Base-by-base conservation (phyloP, 2,888 invertebrate species). In the Aethes cnicana region DNA sequence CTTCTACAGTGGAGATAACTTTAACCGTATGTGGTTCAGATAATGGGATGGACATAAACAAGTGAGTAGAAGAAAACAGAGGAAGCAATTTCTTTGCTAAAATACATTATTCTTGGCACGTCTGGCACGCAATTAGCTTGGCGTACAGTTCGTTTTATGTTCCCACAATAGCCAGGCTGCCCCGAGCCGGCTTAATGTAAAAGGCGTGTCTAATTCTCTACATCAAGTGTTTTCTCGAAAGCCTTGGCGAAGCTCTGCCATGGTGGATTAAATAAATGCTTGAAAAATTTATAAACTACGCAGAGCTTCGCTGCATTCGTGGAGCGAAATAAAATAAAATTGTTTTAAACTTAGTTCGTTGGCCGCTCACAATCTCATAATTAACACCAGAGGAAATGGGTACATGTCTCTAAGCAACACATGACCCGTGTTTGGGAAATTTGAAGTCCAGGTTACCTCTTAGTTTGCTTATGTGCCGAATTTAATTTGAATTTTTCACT, bases 141-240 rank as follows among this genome's bases (percentile, higher is more conserved):
- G 62, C 68, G 67, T 57, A 57, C 28, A 47, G 47, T 68, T 64
- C 68, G 68, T 66, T 74, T 69, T 69, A 64, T 68, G 71, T 68
- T 68, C 62, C 72, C 69, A 66, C 70, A 69, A 74, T 74, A 72
- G 69, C 69, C 53, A 46, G 56, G 59, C 57, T 57, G 55, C 61
- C 61, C 59, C 64, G 61, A 62, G 63, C 65, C 64, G 60, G 62
- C 62, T 64, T 73, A 74, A 74, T 78, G 79, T 68, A 73, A 63
- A 70, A 75, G 73, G 75, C 77, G 74, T 76, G 73, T 76, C 74
- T 74, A 69, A 77, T 72, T 69, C 69, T 66, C 69, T 66, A 71
- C 72, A 69, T 70, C 70, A 72, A 78, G 73, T 72, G 72, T 69
- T 74, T 73, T 65, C 62, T 65, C 63, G 59, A 64, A 61, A 57